These are phyloP conservation scores for Aquatica leii DNA, from an alignment of 2,888 invertebrate species.

Conservation along the genomic window DNA sequence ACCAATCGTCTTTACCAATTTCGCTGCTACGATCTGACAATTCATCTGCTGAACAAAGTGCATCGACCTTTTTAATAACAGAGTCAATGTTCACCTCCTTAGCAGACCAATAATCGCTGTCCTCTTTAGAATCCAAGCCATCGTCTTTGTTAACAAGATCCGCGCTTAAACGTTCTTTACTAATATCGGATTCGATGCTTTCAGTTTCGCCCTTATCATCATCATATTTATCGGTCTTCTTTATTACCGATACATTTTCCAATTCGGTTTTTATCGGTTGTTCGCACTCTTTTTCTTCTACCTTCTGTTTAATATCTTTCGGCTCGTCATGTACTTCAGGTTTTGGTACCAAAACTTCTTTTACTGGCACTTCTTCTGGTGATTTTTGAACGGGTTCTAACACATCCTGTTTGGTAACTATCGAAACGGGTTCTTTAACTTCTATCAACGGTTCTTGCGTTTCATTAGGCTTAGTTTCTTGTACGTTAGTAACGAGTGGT, in stretches of 20 bases:
- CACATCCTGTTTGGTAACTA: conserved; percentile 21
- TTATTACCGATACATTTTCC: conserved; percentile 50
- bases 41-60: conserved; percentile 66
- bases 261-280: conserved; percentile 39
- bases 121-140: conserved; percentile 66
- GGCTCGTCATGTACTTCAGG: not conserved
- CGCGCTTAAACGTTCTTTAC: conserved; percentile 55
- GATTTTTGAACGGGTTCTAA: conserved; percentile 55
- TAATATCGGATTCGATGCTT: conserved; percentile 54
- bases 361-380: conserved; percentile 54
- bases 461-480: not conserved
- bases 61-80: conserved; percentile 81
- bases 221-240: conserved; percentile 55
- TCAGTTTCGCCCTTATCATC: conserved; percentile 57
- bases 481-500: not conserved
- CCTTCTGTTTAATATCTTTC: conserved; percentile 17
- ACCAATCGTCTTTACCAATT: conserved; percentile 51
- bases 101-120: conserved; percentile 79
- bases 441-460: not conserved
- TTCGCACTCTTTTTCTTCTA: conserved; percentile 31
- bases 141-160: conserved; percentile 60
- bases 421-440: not conserved
- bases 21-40: conserved; percentile 57
- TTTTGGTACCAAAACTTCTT: conserved; percentile 40
- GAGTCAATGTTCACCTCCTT: conserved; percentile 83